phyloP scores from a whole-genome alignment of 2,888 invertebrate species.

The Cephalotes varians region DNA sequence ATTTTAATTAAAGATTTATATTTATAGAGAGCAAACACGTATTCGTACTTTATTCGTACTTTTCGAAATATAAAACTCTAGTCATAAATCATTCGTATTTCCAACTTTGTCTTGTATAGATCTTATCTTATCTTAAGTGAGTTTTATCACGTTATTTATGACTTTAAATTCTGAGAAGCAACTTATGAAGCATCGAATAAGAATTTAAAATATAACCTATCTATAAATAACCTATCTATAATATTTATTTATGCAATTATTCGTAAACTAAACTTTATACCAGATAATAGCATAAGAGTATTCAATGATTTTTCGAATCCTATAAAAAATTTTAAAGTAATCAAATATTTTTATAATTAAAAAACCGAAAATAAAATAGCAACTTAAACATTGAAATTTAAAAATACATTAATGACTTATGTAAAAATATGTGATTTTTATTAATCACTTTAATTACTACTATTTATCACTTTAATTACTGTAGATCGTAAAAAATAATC shows the following conservation, averaged over 20 bases:
- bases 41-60: too few relatives aligned
- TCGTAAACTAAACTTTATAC: neutral
- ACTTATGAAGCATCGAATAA: neutral
- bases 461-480: too few relatives aligned
- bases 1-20: neutral
- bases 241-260: neutral
- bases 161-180: neutral
- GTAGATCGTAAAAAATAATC: too few relatives aligned
- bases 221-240: neutral
- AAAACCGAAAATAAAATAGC: too few relatives aligned
- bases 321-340: neutral
- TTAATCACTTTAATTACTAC: too few relatives aligned
- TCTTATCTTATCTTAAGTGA: neutral
- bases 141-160: neutral
- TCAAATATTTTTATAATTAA: too few relatives aligned
- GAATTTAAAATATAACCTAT: neutral
- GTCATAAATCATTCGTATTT: neutral
- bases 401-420: too few relatives aligned
- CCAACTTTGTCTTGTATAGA: neutral
- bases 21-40: too few relatives aligned
- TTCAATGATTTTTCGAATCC: neutral
- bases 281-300: neutral
- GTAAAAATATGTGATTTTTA: too few relatives aligned
- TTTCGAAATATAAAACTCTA: neutral
- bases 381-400: too few relatives aligned